A percentile compares a stretch with the other conserved stretches of the same genome.
phyloP scores from a whole-genome alignment of 2,797 vertebrate species.

The Neoniphon sammara region DNA sequence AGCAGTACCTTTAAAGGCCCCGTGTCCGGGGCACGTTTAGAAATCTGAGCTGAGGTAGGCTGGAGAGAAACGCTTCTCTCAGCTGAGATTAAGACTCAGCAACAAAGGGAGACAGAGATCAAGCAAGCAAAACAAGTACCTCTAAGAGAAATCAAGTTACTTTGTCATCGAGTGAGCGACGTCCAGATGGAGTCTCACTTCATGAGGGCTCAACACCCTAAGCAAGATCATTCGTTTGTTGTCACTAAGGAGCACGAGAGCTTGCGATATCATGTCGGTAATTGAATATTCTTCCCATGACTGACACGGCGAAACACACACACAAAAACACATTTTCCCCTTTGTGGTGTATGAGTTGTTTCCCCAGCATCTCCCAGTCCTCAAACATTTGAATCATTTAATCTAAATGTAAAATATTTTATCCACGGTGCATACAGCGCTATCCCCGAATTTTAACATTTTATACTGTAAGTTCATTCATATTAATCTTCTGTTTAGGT shows the following conservation, averaged over 20 bases:
- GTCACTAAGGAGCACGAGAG: conserved; percentile 62
- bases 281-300: conserved; percentile 55
- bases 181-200: conserved; percentile 65
- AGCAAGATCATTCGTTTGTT: conserved; percentile 61
- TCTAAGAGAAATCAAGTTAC: conserved; percentile 66
- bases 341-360: conserved; percentile 40
- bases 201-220: conserved; percentile 57
- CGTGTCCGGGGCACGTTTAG: conserved; percentile 72
- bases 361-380: conserved; percentile 57
- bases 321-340: conserved; percentile 39
- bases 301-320: conserved; percentile 43
- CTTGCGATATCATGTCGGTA: conserved; percentile 43
- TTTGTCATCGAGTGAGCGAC: conserved; percentile 42
- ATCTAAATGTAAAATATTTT: conserved; percentile 1
- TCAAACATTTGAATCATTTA: conserved; percentile 39
- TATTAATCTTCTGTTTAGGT: not conserved
- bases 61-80: conserved; percentile 75
- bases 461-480: conserved; percentile 4
- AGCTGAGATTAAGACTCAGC: conserved; percentile 73
- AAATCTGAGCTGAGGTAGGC: conserved; percentile 86
- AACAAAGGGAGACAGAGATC: conserved; percentile 63
- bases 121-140: conserved; percentile 70
- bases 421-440: conserved; percentile 9
- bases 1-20: conserved; percentile 81
- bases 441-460: conserved; percentile 11